These are phyloP conservation scores for Laticauda laticaudata DNA, from an alignment of 2,113 vertebrate genomes.

Conservation along the genomic window DNA sequence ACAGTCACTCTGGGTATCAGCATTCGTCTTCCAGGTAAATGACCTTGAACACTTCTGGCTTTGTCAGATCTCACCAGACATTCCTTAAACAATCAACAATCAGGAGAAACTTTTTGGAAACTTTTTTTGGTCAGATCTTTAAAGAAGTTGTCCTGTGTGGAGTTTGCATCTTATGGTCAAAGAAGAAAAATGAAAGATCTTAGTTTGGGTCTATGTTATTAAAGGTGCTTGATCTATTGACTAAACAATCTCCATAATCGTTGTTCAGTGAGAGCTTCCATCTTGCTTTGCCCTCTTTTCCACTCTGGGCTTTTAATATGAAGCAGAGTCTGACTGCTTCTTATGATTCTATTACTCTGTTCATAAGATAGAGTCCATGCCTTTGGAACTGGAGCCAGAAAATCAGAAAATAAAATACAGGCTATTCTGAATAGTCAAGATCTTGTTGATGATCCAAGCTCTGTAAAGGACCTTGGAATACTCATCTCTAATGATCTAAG, in stretches of 20 bases:
- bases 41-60: background rate
- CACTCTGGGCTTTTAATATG: background rate
- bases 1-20: no score
- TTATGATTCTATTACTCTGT: background rate
- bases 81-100: background rate
- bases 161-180: background rate
- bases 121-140: background rate
- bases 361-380: background rate
- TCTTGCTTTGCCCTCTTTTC: background rate
- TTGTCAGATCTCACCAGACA: background rate
- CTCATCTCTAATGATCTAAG: no score
- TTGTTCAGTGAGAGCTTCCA: background rate
- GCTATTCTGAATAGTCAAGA: no score
- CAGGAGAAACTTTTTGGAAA: background rate
- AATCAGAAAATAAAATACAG: background rate
- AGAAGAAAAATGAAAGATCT: background rate
- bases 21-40: no score
- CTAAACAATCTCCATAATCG: background rate
- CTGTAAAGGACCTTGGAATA: no score
- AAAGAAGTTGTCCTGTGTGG: background rate
- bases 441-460: no score
- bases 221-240: background rate
- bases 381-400: background rate
- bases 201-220: background rate
- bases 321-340: background rate